Percentiles rank a stretch among this genome's conserved stretches.
Conservation (phyloP, 2,113 vertebrate species). For the Gymnocephalus cernua region DNA sequence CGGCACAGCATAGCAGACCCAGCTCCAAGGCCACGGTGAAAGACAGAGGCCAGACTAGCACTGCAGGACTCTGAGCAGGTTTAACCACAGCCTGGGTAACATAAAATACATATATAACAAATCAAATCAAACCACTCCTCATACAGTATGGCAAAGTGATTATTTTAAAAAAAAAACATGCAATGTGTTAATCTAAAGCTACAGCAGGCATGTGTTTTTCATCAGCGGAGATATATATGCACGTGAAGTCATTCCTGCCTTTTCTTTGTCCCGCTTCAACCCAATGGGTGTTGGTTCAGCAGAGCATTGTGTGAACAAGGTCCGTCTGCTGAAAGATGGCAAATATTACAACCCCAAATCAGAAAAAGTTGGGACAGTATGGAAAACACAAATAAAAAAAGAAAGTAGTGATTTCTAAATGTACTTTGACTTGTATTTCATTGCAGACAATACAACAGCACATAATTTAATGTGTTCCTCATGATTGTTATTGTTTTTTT, state of each 20-base stretch:
- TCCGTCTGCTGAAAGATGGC: conserved; percentile 28
- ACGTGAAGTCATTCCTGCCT: conserved; percentile 49
- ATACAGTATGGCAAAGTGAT: neutral
- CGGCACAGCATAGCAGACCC: conserved; percentile 44
- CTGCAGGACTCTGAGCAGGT: conserved; percentile 26
- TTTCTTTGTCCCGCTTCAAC: neutral
- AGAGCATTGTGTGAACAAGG: conserved; percentile 20
- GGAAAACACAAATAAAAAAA: too few relatives aligned
- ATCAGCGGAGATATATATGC: conserved; percentile 58
- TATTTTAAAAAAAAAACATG: neutral
- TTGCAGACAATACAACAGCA: too few relatives aligned
- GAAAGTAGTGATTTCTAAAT: too few relatives aligned
- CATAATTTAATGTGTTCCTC: too few relatives aligned
- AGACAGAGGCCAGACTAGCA: conserved; percentile 40
- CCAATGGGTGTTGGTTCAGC: neutral
- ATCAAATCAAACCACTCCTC: conserved; percentile 41
- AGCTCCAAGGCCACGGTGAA: conserved; percentile 34
- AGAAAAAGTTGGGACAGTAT: too few relatives aligned
- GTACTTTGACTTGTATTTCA: too few relatives aligned
- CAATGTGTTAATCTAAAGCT: neutral
- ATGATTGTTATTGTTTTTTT: too few relatives aligned
- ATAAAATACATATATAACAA: conserved; percentile 35
- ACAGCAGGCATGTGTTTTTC: conserved; percentile 68
- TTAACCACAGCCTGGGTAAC: conserved; percentile 12
- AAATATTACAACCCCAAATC: too few relatives aligned